Conservation (phyloP, 1,140 invertebrate genomes). For the Caenorhabditis remanei region DNA sequence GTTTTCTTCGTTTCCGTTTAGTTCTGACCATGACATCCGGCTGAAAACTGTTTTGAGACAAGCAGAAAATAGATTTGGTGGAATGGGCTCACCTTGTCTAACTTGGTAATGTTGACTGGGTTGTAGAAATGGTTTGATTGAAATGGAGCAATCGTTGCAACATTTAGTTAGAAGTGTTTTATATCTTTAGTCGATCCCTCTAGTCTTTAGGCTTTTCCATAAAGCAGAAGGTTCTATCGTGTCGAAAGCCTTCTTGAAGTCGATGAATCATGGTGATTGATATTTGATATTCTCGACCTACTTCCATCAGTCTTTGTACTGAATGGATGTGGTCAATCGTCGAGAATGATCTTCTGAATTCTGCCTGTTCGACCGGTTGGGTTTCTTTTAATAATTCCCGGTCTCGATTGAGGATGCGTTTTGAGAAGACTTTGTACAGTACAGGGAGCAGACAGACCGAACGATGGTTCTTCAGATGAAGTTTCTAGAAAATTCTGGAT, state of each 20-base stretch:
- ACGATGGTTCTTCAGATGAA: neutral
- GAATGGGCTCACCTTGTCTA: too few relatives aligned
- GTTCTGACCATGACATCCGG: too few relatives aligned
- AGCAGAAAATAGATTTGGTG: too few relatives aligned
- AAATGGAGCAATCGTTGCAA: neutral
- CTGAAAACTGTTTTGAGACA: too few relatives aligned
- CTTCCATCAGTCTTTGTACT: neutral
- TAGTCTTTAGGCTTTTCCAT: neutral
- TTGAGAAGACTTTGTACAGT: neutral
- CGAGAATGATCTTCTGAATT: neutral
- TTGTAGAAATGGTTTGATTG: neutral
- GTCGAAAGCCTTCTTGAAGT: neutral
- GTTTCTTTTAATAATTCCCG: neutral
- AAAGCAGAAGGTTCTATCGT: neutral
- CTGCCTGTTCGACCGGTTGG: neutral
- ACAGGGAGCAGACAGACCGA: neutral
- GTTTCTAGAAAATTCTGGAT: too few relatives aligned
- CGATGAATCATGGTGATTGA: neutral
- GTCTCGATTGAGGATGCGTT: neutral
- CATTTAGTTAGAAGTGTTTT: neutral
- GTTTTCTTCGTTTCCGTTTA: too few relatives aligned
- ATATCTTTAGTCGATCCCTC: neutral
- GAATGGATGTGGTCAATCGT: neutral
- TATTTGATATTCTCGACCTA: neutral
- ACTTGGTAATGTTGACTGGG: too few relatives aligned